Base-by-base conservation (phyloP, 2,797 vertebrate genomes). In the Pitangus sulphuratus region DNA sequence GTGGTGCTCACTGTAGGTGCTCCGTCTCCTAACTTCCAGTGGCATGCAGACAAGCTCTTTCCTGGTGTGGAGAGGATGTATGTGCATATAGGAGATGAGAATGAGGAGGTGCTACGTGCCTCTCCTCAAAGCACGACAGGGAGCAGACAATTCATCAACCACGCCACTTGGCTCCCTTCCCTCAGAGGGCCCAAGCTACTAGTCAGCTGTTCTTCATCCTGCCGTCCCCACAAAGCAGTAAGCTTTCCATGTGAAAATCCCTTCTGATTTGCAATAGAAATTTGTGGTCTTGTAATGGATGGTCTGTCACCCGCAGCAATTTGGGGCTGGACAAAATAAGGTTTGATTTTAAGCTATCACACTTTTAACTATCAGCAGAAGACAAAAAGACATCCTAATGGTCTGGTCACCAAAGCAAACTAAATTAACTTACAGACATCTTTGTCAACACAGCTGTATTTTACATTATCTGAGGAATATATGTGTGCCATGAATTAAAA, bases 1-100 rank as follows among this genome's bases (percentile, higher is more conserved):
- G 15, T 0, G 0, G 18, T 0, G 0, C 22, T 13, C 48, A 12
- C 22, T 24, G 25, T 2, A 47, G 33, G 37, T 10, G 65, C 24
- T 48, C 56, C 24, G 44, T 54, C 40, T 44, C 54, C n/a, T 25
- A 13, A 28, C 28, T 21, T 9, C 31, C 31, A 42, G 22, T 12
- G 30, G 20, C 16, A 19, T 6, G 16, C 22, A 53, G 4, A 1
- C 8, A 18, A 87, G 31, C 3, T 9, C 31, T 53, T 31, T 28
- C 40, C 77, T 31, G 30, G 26, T 3, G 5, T 12, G n/a, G 44
- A 37, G 9, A 35, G 40, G 37, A 62, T 1, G 0, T 3, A 21
- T 0, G 11, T 4, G 18, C 4, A 1, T 3, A 12, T 2, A 62
- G 33, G 19, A 48, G 65, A 39, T 8, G 8, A 15, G 58, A 61